Evolutionary conservation across 2,113 vertebrate genomes (phyloP).

Genomic region (Kobus ellipsiprymnus): DNA sequence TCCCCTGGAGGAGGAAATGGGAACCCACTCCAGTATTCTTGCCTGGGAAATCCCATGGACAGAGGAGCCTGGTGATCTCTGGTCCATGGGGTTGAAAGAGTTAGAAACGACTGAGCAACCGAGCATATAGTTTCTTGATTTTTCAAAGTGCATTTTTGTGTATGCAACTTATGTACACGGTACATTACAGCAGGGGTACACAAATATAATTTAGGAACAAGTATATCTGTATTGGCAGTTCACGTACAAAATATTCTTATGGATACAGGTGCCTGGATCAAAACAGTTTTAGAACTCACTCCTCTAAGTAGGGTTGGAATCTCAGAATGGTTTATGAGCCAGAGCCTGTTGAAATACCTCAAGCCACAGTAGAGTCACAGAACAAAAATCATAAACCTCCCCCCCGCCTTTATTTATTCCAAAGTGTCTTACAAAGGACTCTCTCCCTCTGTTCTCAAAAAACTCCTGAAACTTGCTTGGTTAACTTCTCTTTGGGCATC

Average conservation of each 20-base stretch:
- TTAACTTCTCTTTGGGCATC: neutral
- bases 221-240: neutral
- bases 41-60: neutral
- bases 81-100: neutral
- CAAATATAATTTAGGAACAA: slow-evolving; percentile 11
- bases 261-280: neutral
- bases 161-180: neutral
- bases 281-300: neutral
- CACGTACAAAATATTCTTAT: neutral
- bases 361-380: neutral
- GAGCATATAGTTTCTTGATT: neutral
- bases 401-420: neutral
- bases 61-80: neutral
- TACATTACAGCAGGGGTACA: neutral
- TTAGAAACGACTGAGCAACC: neutral
- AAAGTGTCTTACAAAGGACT: neutral
- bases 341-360: neutral
- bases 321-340: neutral
- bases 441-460: neutral
- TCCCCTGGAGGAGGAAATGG: neutral
- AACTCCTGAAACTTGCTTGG: neutral
- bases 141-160: slow-evolving; percentile 13
- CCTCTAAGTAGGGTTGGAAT: neutral
- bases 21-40: neutral
- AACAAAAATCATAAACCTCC: neutral